Evolutionary conservation across 2,797 vertebrate species (phyloP).

Genomic region (Orestias chungarensis): DNA sequence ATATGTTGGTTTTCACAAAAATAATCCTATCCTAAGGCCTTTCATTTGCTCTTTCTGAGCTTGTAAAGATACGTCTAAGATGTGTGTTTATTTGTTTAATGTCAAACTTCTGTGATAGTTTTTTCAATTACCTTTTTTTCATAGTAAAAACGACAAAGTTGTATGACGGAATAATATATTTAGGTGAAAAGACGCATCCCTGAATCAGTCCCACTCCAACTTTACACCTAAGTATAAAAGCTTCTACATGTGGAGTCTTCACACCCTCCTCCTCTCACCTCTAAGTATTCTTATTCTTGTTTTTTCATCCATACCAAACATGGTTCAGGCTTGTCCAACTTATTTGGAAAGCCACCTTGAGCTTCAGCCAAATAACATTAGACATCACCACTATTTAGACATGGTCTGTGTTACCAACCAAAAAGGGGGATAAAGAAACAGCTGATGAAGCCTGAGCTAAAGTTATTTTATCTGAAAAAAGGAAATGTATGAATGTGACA

Average conservation of each 20-base stretch:
- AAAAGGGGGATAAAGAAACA: background rate
- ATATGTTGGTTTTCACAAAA: constrained; percentile 23
- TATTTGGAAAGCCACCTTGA: background rate
- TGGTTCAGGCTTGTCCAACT: background rate
- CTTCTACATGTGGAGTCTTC: background rate
- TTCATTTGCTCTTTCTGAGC: constrained; percentile 20
- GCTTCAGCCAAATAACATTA: background rate
- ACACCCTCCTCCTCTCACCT: background rate
- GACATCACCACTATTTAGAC: background rate
- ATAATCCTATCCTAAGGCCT: constrained; percentile 17
- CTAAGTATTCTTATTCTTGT: background rate
- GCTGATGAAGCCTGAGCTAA: background rate
- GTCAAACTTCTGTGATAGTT: background rate
- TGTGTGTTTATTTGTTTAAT: background rate
- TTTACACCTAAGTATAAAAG: background rate
- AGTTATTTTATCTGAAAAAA: background rate
- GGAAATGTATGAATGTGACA: background rate
- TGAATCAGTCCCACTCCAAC: background rate
- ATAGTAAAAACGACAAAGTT: background rate
- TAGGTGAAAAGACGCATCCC: background rate
- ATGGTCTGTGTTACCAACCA: background rate
- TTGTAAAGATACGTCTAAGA: constrained; percentile 21
- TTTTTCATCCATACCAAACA: background rate
- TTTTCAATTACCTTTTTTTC: background rate
- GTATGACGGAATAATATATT: background rate